These are phyloP conservation scores for Eulithis testata DNA, from an alignment of 2,888 invertebrate genomes.

Conservation along the genomic window DNA sequence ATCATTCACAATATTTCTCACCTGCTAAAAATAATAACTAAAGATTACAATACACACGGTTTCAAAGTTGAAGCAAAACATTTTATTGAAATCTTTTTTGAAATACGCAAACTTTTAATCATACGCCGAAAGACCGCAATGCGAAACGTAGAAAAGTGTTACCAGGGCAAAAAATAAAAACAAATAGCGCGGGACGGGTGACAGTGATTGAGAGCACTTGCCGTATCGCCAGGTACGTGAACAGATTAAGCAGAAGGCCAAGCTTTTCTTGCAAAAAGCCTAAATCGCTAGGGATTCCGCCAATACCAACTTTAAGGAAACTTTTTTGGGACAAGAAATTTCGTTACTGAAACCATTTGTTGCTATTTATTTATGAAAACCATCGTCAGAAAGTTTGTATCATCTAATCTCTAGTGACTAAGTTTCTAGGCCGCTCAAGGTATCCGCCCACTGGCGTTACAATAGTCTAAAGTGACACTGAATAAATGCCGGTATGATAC, in stretches of 20 bases:
- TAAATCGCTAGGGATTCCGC: neutral
- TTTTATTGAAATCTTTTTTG: neutral
- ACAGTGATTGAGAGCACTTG: constrained; percentile 33
- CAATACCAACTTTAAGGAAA: neutral
- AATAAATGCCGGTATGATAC: too few relatives aligned
- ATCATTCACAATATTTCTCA: too few relatives aligned
- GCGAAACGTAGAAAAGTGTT: constrained; percentile 35
- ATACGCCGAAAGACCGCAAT: constrained; percentile 32
- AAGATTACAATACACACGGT: too few relatives aligned
- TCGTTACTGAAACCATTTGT: neutral
- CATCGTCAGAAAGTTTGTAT: too few relatives aligned
- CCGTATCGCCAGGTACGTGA: constrained; percentile 31
- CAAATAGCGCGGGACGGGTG: constrained; percentile 29
- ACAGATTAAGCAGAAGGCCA: constrained; percentile 24
- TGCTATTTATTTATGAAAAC: neutral
- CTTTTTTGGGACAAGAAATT: neutral
- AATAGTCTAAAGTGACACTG: too few relatives aligned
- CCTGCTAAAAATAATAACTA: too few relatives aligned
- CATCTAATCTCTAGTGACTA: too few relatives aligned
- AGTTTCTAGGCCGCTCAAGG: too few relatives aligned
- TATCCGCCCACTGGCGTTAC: too few relatives aligned
- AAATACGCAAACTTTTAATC: neutral
- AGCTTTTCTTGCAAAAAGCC: constrained; percentile 12
- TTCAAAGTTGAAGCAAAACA: too few relatives aligned
- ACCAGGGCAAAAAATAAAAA: constrained; percentile 22